These are phyloP conservation scores for Acronicta psi DNA, from an alignment of 2,888 invertebrate species.

Conservation along the genomic window DNA sequence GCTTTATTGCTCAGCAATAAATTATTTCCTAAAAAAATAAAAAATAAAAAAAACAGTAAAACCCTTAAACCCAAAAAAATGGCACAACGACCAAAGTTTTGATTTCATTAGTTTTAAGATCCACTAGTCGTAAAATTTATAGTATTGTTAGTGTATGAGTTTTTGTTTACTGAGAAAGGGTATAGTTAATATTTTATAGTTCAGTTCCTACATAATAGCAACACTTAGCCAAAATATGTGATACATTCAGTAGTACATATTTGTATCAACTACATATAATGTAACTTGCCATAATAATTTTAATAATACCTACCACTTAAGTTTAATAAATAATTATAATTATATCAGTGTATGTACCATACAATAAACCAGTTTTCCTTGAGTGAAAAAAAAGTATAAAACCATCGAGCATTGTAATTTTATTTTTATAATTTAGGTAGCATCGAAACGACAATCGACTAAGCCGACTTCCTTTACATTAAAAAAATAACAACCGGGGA, in stretches of 20 bases:
- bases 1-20: conserved; percentile 62
- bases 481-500: conserved; percentile 24
- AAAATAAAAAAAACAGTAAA: conserved; percentile 82
- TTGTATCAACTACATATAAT: conserved; percentile 31
- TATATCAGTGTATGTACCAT: conserved; percentile 31
- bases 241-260: conserved; percentile 44
- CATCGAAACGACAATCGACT: conserved; percentile 83
- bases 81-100: conserved; percentile 88
- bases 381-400: conserved; percentile 69
- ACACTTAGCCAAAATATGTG: conserved; percentile 62
- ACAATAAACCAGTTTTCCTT: conserved; percentile 58
- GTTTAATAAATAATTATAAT: conserved; percentile 35
- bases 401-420: conserved; percentile 81
- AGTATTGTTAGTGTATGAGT: conserved; percentile 51
- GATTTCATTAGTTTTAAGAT: conserved; percentile 79
- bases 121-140: conserved; percentile 73
- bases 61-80: conserved; percentile 83
- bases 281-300: conserved; percentile 54
- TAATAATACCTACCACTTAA: conserved; percentile 34
- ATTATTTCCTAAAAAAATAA: conserved; percentile 57
- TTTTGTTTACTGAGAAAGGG: conserved; percentile 36
- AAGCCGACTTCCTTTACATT: conserved; percentile 80
- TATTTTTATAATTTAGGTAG: conserved; percentile 59
- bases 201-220: conserved; percentile 61
- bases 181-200: conserved; percentile 48